Percentiles rank a stretch among this genome's conserved stretches.
phyloP scores from a whole-genome alignment of 2,113 vertebrate species.

The Thunnus maccoyii region DNA sequence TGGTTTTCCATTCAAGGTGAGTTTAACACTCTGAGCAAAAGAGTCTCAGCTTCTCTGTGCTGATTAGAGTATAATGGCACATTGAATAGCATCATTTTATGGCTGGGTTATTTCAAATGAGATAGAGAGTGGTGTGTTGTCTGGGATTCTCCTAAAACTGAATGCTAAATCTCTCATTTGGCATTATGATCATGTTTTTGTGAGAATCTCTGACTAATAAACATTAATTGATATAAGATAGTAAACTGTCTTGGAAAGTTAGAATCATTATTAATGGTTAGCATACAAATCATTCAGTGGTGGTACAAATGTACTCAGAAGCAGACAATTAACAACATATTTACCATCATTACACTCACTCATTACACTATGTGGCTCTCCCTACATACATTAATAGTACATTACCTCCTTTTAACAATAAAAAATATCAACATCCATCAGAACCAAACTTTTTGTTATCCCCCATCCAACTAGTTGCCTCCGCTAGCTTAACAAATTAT shows the following conservation, averaged over 20 bases:
- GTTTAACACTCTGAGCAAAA: slow-evolving; percentile 52
- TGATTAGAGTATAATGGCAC: slow-evolving; percentile 77
- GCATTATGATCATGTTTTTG: slow-evolving; percentile 15
- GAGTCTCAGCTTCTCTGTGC: slow-evolving; percentile 60
- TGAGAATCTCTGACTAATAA: slow-evolving; percentile 19
- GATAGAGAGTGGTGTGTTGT: slow-evolving; percentile 55
- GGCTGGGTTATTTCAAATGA: slow-evolving; percentile 77
- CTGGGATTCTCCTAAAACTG: slow-evolving; percentile 39
- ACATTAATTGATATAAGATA: not conserved
- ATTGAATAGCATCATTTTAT: slow-evolving; percentile 79
- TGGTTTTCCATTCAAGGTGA: slow-evolving; percentile 61
- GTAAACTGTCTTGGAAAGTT: not conserved
- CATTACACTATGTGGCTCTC: too few species aligned
- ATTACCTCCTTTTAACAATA: too few species aligned
- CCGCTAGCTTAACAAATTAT: too few species aligned
- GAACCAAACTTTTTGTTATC: too few species aligned
- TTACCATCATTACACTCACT: too few species aligned
- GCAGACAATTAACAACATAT: too few species aligned
- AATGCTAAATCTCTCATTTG: slow-evolving; percentile 55
- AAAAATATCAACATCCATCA: too few species aligned
- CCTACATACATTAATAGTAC: too few species aligned
- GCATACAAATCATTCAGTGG: not conserved
- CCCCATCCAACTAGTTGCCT: not conserved
- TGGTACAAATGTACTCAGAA: too few species aligned
- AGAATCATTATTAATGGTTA: not conserved